These are phyloP conservation scores for Pelecanoides urinatrix DNA, from an alignment of 2,113 vertebrate species.

Conservation along the genomic window DNA sequence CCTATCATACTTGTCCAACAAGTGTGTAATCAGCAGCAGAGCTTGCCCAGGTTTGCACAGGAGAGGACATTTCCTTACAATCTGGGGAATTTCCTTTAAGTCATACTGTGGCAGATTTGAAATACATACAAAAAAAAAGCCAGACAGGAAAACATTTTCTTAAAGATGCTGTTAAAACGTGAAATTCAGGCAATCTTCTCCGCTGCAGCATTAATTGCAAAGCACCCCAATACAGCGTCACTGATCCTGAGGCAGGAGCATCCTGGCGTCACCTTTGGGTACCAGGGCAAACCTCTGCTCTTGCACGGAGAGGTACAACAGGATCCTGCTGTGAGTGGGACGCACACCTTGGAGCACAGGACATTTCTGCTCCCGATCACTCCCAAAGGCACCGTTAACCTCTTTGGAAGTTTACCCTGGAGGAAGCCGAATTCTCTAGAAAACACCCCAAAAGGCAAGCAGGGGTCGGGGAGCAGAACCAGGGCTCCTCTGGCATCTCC, in stretches of 20 bases:
- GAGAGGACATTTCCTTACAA: background rate
- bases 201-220: accelerated
- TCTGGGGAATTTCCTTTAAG: background rate
- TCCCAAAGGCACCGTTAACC: background rate
- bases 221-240: accelerated
- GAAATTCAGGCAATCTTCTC: background rate
- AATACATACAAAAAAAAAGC: background rate
- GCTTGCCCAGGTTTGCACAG: background rate
- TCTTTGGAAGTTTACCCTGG: no score
- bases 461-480: background rate
- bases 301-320: accelerated
- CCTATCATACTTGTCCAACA: background rate
- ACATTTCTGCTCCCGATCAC: accelerated
- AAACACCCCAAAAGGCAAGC: background rate
- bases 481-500: background rate
- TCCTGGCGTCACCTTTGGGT: background rate
- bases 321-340: background rate
- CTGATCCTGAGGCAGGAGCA: background rate
- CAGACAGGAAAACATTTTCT: background rate
- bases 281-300: background rate
- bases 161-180: background rate
- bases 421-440: background rate
- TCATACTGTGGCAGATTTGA: background rate
- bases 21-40: background rate
- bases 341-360: background rate